phyloP scores from a whole-genome alignment of 2,113 vertebrate genomes.

The Taxidea taxus region DNA sequence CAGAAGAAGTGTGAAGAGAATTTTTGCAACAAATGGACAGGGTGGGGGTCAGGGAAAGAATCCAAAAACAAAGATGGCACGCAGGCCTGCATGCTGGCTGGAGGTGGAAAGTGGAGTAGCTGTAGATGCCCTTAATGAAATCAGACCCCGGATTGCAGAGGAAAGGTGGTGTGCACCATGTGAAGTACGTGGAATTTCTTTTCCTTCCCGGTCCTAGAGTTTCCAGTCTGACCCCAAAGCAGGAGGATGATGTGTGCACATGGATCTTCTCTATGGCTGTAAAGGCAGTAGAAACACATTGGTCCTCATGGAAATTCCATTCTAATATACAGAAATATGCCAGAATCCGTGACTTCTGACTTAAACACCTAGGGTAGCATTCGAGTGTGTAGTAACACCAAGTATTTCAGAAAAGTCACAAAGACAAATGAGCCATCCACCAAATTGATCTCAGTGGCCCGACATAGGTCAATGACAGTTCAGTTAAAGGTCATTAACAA shows the following conservation, averaged over 20 bases:
- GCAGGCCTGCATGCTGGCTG: not conserved
- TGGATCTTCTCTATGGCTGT: not conserved
- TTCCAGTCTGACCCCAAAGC: not conserved
- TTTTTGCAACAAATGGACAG: not conserved
- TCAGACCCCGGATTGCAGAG: not conserved
- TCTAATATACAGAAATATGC: not conserved
- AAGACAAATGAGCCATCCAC: not conserved
- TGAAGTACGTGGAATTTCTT: fast-evolving
- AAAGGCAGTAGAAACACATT: not conserved
- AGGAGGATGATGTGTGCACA: fast-evolving
- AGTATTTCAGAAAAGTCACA: not conserved
- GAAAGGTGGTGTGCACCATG: fast-evolving
- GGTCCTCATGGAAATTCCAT: not conserved
- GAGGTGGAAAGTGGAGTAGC: not conserved
- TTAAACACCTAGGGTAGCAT: not conserved
- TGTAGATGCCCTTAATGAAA: fast-evolving
- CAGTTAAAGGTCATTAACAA: constrained; percentile 63
- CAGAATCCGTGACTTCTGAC: not conserved
- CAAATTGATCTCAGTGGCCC: constrained; percentile 11
- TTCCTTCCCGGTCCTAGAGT: not conserved
- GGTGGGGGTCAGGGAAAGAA: not conserved
- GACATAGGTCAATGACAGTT: constrained; percentile 31
- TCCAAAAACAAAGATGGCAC: too few relatives aligned
- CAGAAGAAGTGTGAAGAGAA: not conserved
- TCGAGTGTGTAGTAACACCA: not conserved